These are phyloP conservation scores for Oikopleura dioica DNA, from an alignment of 23 tunicate genomes.

Conservation along the genomic window DNA sequence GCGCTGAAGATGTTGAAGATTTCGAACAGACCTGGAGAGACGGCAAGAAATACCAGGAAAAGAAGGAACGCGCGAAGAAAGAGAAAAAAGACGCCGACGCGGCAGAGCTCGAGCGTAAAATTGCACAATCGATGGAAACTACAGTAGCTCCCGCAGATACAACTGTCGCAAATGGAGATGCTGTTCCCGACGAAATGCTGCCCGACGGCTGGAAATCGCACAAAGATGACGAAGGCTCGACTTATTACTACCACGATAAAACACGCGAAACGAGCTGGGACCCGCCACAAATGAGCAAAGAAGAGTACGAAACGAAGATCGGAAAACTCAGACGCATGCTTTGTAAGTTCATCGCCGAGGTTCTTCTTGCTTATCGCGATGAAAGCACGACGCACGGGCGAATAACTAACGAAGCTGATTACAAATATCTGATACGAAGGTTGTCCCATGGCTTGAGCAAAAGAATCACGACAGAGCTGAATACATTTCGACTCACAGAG, in stretches of 20 bases:
- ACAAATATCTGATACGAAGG: background rate
- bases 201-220: background rate
- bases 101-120: conserved; percentile 61
- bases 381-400: background rate
- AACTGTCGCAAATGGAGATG: too few relatives aligned
- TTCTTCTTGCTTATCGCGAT: background rate
- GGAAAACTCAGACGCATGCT: background rate
- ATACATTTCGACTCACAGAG: background rate
- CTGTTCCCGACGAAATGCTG: background rate
- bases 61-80: too few relatives aligned
- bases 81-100: conserved; percentile 47
- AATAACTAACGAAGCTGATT: background rate
- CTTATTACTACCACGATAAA: background rate
- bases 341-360: background rate
- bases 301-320: background rate
- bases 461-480: background rate
- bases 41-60: too few relatives aligned
- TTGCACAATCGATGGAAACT: too few relatives aligned
- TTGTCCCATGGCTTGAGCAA: background rate
- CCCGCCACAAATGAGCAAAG: conserved; percentile 1
- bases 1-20: too few relatives aligned
- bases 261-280: conserved; percentile 7
- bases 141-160: too few relatives aligned
- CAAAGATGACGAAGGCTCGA: background rate
- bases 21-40: too few relatives aligned